These are phyloP conservation scores for Macrophya alboannulata DNA, from an alignment of 2,888 invertebrate genomes.

Conservation along the genomic window DNA sequence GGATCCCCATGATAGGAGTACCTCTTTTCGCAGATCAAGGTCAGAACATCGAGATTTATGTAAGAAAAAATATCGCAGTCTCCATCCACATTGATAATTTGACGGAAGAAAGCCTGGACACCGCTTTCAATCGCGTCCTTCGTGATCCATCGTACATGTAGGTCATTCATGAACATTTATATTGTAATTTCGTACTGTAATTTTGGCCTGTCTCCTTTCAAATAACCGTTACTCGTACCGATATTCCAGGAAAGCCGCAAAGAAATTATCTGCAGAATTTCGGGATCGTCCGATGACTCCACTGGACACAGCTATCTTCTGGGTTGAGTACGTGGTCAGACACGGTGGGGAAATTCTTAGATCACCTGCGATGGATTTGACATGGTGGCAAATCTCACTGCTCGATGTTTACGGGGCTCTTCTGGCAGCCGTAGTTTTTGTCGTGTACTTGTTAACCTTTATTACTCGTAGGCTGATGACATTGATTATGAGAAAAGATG, in stretches of 20 bases:
- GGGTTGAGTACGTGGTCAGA: conserved; percentile 6
- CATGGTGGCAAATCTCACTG: conserved; percentile 43
- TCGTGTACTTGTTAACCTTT: too few relatives aligned
- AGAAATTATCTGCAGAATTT: conserved; percentile 9
- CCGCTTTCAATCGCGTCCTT: conserved; percentile 67
- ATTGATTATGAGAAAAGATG: too few relatives aligned
- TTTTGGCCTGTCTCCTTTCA: too few relatives aligned
- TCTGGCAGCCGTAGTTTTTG: too few relatives aligned
- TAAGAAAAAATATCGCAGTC: conserved; percentile 66
- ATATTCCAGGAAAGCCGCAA: conserved; percentile 62
- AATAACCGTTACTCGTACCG: neutral
- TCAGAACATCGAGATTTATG: conserved; percentile 68
- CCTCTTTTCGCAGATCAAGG: conserved; percentile 69
- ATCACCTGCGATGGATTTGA: conserved; percentile 44
- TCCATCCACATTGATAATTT: conserved; percentile 64
- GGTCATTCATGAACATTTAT: neutral
- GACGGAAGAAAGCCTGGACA: conserved; percentile 63
- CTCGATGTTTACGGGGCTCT: conserved; percentile 31
- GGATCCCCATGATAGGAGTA: conserved; percentile 69
- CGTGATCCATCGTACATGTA: conserved; percentile 67
- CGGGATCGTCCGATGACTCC: conserved; percentile 39
- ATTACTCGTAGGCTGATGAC: too few relatives aligned
- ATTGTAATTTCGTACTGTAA: neutral
- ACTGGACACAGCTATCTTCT: conserved; percentile 9
- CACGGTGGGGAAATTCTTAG: neutral